Base-by-base conservation (phyloP, 2,797 vertebrate species). In the Bufotes viridis region DNA sequence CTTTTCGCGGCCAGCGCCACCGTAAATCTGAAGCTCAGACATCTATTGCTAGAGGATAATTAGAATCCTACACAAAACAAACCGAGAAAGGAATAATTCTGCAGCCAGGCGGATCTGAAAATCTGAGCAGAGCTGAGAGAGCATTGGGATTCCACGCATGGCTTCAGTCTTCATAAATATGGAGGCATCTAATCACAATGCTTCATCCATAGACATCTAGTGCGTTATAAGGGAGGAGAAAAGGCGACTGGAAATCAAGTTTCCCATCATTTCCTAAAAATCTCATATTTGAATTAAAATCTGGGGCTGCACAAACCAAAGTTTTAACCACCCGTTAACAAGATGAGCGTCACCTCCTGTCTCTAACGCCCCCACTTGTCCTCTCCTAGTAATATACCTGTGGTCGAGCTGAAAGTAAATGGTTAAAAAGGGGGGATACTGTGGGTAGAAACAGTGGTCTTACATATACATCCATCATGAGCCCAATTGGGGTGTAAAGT, bases 11-110 rank as follows among this genome's bases (percentile, higher is more conserved):
- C 57, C 57, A 58, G 55, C 69, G 13, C 10, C 7, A 22, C 70
- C 17, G 65, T 85, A 78, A 85, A 85, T 85, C 29, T 63, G 55
- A 7, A 65, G 72, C 58, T 75, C 34, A 63, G 53, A n/a, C 60
- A 69, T 76, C 75, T 78, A 79, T 65, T 22, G 42, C 51, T 29
- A 83, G 81, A 22, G 14, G 61, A 63, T 86, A 86, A 79, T 86
- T 86, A 78, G 74, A 79, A 79, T 29, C 61, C 26, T 79, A 79
- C 79, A 86, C 60, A 78, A 79, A 69, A 57, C 60, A 60, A 78
- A 53, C 20, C 83, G 53, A 22, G 72, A 15, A 65, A 63, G 8
- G 70, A 24, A 85, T 76, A 53, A 51, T 76, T 63, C 14, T 65
- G 29, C 57, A 61, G 57, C 83, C 3, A 53, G 51, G 72, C 83